Percentiles rank a stretch among this genome's conserved stretches.
phyloP scores from a whole-genome alignment of 2,113 vertebrate species.

The Grallaria varia region DNA sequence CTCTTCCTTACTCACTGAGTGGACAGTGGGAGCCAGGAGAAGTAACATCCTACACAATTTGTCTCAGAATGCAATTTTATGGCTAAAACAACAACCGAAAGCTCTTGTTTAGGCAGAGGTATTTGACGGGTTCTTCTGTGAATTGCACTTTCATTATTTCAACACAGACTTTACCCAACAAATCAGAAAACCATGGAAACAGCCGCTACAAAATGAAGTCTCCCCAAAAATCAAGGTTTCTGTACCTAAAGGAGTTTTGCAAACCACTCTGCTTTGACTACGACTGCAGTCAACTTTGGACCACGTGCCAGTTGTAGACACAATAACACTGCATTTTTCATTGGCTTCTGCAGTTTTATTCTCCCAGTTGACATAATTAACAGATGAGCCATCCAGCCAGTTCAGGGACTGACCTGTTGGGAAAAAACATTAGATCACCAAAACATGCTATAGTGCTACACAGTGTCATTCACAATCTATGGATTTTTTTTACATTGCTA shows the following conservation, averaged over 20 bases:
- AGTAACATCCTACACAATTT: not conserved
- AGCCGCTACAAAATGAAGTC: not conserved
- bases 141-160: not conserved
- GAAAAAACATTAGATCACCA: not conserved
- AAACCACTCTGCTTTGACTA: slow-evolving; percentile 85
- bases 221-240: slow-evolving; percentile 3
- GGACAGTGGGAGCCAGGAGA: not conserved
- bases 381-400: slow-evolving; percentile 85
- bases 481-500: not conserved
- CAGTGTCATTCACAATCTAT: not conserved
- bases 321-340: slow-evolving; percentile 79
- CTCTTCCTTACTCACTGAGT: not conserved
- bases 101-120: not conserved
- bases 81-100: not conserved
- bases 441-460: not conserved
- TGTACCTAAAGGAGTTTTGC: slow-evolving; percentile 84
- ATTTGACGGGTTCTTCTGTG: not conserved
- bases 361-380: slow-evolving; percentile 84
- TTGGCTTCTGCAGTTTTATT: slow-evolving; percentile 20
- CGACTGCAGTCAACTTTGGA: slow-evolving; percentile 74
- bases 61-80: not conserved
- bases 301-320: slow-evolving; percentile 82
- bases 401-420: slow-evolving; percentile 65
- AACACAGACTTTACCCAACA: not conserved
- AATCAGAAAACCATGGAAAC: not conserved